Percentiles rank a stretch among this genome's conserved stretches.
Evolutionary conservation across 2,113 vertebrate species (phyloP).

Genomic region (Anhinga rufa): DNA sequence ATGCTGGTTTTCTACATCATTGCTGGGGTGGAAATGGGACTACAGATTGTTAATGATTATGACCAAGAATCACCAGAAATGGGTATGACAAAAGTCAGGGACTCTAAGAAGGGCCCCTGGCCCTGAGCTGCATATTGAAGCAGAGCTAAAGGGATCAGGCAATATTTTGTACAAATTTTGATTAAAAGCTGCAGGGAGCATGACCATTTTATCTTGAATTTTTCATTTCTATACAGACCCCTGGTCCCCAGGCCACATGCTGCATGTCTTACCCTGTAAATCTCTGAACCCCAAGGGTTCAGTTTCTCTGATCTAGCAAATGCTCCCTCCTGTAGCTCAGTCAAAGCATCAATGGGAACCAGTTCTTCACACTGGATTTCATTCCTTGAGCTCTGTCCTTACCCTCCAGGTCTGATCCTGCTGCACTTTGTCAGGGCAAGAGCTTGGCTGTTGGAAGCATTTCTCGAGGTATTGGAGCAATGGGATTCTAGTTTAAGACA

Average conservation of each 20-base stretch:
- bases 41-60: background rate
- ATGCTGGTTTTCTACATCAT: background rate
- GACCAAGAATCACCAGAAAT: background rate
- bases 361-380: background rate
- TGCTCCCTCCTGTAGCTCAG: background rate
- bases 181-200: background rate
- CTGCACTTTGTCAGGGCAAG: background rate
- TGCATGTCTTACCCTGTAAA: background rate
- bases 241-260: background rate
- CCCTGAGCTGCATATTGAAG: background rate
- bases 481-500: background rate
- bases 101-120: background rate
- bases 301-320: background rate
- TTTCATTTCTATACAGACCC: background rate
- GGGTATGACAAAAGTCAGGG: background rate
- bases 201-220: background rate
- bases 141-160: background rate
- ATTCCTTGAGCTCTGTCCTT: background rate
- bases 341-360: background rate
- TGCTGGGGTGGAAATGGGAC: background rate
- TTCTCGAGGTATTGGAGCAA: background rate
- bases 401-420: background rate
- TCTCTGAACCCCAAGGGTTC: background rate
- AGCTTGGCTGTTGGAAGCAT: background rate
- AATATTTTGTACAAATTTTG: background rate